A percentile compares a stretch with the other conserved stretches of the same genome.
phyloP scores from a whole-genome alignment of 2,797 vertebrate genomes.

The Hypotaenidia philippensis region DNA sequence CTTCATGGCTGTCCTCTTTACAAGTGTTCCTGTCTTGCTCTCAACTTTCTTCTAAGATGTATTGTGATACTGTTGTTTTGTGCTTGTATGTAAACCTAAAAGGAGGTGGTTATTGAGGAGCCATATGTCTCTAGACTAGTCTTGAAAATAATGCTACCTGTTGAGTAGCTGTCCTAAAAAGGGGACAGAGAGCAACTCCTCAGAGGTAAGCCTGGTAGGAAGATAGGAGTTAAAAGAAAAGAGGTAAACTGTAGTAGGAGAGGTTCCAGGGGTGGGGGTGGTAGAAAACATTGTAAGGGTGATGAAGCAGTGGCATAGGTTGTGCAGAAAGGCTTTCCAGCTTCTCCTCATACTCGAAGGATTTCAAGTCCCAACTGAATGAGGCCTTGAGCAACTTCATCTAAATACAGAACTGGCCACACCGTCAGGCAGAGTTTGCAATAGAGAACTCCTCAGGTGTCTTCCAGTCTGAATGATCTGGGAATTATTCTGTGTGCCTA shows the following conservation, averaged over 20 bases:
- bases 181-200: not conserved
- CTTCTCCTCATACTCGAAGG: not conserved
- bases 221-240: not conserved
- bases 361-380: not conserved
- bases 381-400: not conserved
- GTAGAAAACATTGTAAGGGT: not conserved
- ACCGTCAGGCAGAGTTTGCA: not conserved
- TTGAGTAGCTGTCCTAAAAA: not conserved
- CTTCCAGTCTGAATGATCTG: not conserved
- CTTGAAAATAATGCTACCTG: not conserved
- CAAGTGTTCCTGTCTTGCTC: not conserved
- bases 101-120: not conserved
- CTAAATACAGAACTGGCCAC: not conserved
- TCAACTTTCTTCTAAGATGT: not conserved
- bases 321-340: fast-evolving
- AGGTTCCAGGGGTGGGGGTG: not conserved
- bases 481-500: not conserved
- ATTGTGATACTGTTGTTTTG: not conserved
- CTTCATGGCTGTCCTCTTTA: not conserved
- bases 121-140: not conserved
- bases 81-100: not conserved
- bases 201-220: not conserved
- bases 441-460: not conserved
- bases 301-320: not conserved
- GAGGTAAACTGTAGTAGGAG: not conserved